Evolutionary conservation across 2,888 invertebrate genomes (phyloP), one percentile per base, ranked within the genome.

Genomic region (Dryococelus australis): DNA sequence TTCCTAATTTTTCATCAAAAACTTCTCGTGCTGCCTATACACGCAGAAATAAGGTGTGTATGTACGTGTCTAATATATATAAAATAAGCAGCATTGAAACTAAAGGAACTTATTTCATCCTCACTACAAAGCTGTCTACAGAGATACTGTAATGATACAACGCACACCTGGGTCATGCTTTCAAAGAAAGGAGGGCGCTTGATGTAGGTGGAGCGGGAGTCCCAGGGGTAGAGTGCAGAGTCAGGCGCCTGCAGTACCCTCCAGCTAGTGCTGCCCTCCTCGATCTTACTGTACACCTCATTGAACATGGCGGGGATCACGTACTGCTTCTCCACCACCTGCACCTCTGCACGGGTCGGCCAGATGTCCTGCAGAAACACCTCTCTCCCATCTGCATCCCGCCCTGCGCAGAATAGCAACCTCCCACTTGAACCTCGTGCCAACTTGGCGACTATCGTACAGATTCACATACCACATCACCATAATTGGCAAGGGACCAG

Each of bases 221-320:
- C 97, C 99, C 99, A 99, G 0, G 97, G 97, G 93, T 99, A 99
- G 28, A 99, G 93, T 91, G 96, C 94, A 13, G 97, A 96, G 28
- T 95, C 94, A 0, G 98, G 97, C 4, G 98, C 97, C 0, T 95
- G 92, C 87, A 99, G 93, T 0, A 93, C 92, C 91, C 97, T 97
- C 99, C 99, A 99, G 79, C 96, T 95, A 0, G 94, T 92, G 12
- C 97, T 98, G 0, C 99, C 99, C 43, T 93, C 92, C 92, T 98
- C 96, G 87, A 99, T 98, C 91, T 96, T 95, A 0, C 94, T 94
- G 91, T 99, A 97, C n/a, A 96, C 97, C 93, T 98, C 97, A 90
- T 96, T 96, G 92, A 99, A 99, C 98, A 99, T 99, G 4, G 97
- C 96, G 0, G 99, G 99, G 87, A 99, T 97, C 20, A 99, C 99